A percentile compares a stretch with the other conserved stretches of the same genome.
Conservation (phyloP, 2,888 invertebrate genomes). For the Dioctria linearis region DNA sequence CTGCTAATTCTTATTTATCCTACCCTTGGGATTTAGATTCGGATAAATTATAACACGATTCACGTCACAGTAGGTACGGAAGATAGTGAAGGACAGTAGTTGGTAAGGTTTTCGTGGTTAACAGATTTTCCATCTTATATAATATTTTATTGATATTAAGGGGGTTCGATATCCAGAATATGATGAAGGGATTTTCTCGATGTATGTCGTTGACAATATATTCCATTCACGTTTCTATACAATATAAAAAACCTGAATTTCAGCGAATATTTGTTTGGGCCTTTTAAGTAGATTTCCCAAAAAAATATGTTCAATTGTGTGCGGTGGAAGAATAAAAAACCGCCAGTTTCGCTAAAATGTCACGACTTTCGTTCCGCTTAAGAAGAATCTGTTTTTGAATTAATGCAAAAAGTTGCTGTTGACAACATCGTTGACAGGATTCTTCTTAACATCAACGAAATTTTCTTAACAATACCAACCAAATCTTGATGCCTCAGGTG, state of each 20-base stretch:
- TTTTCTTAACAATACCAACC: conserved; percentile 29
- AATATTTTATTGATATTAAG: conserved; percentile 42
- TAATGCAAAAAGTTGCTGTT: conserved; percentile 44
- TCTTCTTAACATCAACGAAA: conserved; percentile 39
- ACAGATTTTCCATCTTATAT: conserved; percentile 43
- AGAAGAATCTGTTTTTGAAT: conserved; percentile 19
- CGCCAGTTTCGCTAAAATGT: background rate
- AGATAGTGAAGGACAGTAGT: conserved; percentile 29
- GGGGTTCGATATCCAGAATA: background rate
- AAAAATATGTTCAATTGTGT: background rate
- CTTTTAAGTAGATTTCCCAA: no score
- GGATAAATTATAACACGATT: conserved; percentile 62
- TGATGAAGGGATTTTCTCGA: conserved; percentile 13
- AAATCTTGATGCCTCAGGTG: background rate
- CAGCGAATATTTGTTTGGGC: no score
- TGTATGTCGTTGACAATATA: background rate
- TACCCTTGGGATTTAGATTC: conserved; percentile 60
- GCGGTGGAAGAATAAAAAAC: background rate
- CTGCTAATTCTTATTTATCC: conserved; percentile 62
- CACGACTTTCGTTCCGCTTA: conserved; percentile 19
- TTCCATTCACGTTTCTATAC: background rate
- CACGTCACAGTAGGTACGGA: conserved; percentile 55
- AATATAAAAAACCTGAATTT: no score
- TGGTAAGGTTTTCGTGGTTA: conserved; percentile 20
- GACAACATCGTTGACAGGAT: conserved; percentile 23